phyloP scores from a whole-genome alignment of 2,797 vertebrate species.

The Poeciliopsis gracilis region DNA sequence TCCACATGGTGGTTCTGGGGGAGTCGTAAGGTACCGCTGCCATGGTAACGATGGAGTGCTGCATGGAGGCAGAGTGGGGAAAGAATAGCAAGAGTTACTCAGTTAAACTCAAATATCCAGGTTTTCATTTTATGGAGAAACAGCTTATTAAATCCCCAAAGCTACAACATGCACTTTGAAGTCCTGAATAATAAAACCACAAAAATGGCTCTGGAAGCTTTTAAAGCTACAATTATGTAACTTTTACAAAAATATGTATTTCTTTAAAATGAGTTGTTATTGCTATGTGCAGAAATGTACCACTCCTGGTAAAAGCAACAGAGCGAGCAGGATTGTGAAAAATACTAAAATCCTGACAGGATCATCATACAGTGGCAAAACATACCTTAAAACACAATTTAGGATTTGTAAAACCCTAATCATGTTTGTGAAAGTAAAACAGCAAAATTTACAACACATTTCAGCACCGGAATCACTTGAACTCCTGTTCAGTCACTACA shows the following conservation, averaged over 20 bases:
- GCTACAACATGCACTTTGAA: background rate
- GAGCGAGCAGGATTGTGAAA: no score
- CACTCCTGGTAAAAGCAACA: no score
- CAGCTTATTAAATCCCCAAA: background rate
- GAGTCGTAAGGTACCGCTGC: constrained; percentile 70
- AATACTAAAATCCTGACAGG: no score
- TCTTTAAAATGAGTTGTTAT: no score
- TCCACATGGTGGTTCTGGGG: constrained; percentile 79
- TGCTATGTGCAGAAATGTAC: no score
- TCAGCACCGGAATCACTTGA: background rate
- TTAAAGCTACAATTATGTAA: no score
- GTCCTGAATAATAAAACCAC: no score
- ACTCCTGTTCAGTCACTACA: background rate
- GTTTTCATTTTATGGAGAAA: background rate
- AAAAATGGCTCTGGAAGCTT: background rate
- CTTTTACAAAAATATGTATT: no score
- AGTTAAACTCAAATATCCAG: background rate
- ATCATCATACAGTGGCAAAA: no score
- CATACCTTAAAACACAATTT: no score
- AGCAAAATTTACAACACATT: background rate
- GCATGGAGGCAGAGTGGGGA: background rate
- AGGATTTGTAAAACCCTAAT: no score
- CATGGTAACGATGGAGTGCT: constrained; percentile 77
- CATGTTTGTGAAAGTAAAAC: background rate
- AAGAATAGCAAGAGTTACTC: background rate